Evolutionary conservation across 2,113 vertebrate species (phyloP).

Genomic region (Campylomormyrus numenius): DNA sequence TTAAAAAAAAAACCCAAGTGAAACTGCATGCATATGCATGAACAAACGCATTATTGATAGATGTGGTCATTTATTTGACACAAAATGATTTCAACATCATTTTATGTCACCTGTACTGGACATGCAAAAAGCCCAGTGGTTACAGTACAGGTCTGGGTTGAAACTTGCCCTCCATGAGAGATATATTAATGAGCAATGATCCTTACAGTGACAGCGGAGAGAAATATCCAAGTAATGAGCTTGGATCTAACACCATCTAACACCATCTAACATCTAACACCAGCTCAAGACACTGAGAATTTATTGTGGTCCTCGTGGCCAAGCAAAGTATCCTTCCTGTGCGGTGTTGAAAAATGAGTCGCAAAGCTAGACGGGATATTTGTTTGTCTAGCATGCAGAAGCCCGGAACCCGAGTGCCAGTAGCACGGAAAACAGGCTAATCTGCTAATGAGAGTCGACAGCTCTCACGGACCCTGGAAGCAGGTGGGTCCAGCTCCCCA

Average conservation of each 20-base stretch:
- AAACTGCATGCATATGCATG: not conserved
- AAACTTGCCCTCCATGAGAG: not conserved
- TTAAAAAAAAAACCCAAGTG: not conserved
- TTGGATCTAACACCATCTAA: not conserved
- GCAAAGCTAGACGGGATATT: not conserved
- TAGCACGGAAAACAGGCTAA: not conserved
- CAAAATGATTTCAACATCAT: not conserved
- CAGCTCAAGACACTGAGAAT: not conserved
- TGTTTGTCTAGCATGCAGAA: not conserved
- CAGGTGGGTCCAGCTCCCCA: not conserved
- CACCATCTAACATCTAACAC: not conserved
- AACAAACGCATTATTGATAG: not conserved
- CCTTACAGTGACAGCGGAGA: not conserved
- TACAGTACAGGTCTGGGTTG: not conserved
- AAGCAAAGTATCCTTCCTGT: not conserved
- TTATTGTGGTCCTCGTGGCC: not conserved
- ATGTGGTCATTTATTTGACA: not conserved
- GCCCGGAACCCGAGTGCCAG: not conserved
- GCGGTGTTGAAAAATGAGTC: not conserved
- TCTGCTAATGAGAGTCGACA: not conserved
- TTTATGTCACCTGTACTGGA: not conserved
- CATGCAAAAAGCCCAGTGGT: not conserved
- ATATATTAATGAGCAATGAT: not conserved
- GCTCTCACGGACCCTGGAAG: not conserved
- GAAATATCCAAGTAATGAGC: not conserved